phyloP scores from a whole-genome alignment of 2,113 vertebrate genomes.

The Montifringilla adamsi region DNA sequence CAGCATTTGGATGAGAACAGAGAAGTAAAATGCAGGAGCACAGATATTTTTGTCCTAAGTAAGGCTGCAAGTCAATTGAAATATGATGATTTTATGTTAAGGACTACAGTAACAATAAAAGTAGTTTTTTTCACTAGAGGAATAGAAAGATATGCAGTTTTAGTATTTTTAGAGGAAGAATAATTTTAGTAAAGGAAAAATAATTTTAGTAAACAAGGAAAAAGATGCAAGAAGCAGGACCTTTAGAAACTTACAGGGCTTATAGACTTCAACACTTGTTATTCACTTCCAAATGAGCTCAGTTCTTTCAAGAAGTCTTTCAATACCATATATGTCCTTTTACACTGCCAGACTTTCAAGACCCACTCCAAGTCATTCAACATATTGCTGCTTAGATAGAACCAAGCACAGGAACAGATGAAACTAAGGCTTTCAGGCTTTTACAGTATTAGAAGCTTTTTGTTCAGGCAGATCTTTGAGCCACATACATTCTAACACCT shows the following conservation, averaged over 20 bases:
- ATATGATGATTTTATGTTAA: background rate
- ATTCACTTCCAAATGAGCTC: background rate
- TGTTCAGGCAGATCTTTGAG: conserved; percentile 9
- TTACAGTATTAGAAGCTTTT: conserved; percentile 8
- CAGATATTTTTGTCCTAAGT: background rate
- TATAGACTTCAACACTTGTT: background rate
- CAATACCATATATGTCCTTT: background rate
- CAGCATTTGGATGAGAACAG: background rate
- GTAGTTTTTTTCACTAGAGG: background rate
- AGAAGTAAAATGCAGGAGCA: background rate
- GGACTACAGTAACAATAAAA: background rate
- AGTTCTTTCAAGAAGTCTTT: background rate
- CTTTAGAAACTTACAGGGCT: background rate
- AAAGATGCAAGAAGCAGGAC: background rate
- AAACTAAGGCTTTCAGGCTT: conserved; percentile 18
- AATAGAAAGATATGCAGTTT: background rate
- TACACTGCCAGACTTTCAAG: background rate
- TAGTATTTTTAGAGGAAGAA: background rate
- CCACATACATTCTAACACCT: background rate
- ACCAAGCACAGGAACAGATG: background rate
- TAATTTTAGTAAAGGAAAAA: background rate
- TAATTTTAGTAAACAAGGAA: background rate
- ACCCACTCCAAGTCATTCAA: background rate
- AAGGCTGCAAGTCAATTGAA: background rate
- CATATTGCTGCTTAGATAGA: background rate